Evolutionary conservation across 2,888 invertebrate genomes (phyloP), one percentile per base, ranked within the genome.

Genomic region (Amphiduros pacificus): DNA sequence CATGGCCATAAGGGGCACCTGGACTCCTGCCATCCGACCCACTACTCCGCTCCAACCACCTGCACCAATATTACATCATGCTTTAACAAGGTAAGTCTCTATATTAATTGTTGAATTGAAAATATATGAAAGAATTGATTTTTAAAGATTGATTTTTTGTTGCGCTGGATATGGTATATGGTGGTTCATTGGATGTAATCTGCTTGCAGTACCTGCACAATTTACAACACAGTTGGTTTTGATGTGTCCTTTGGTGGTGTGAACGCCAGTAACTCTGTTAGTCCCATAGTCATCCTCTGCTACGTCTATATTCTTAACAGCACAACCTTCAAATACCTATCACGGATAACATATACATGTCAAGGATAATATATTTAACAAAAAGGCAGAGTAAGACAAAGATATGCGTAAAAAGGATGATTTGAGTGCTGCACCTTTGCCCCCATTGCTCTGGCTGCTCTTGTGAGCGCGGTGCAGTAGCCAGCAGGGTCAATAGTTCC

Each of bases 401-500:
- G n/a, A n/a, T n/a, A n/a, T n/a, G n/a, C n/a, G n/a, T n/a, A n/a
- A n/a, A n/a, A n/a, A n/a, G n/a, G n/a, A n/a, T n/a, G n/a, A n/a
- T n/a, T n/a, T n/a, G n/a, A n/a, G n/a, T n/a, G n/a, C n/a, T n/a
- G n/a, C 75, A 92, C 91, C 83, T 89, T 87, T 14, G 87, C 91
- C 27, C 92, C 93, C 73, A 87, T 86, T 64, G 83, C 85, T 0
- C 86, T 87, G 0, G 93, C 90, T n/a, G 87, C 88, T 79, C 89
- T 88, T 0, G 89, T 86, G 17, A 94, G 84, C 0, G 93, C 90
- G 24, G 87, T 85, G 73, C 92, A 91, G 40, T 90, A 86, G 87
- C 91, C 91, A 0, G 91, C 87, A 0, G 94, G 93, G 78, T 94
- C 94, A 32, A 94, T 88, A 9, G 88, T 89, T 2, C 94, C 94